Base-by-base conservation (phyloP, 2,888 invertebrate species). In the Folsomia manolachei region DNA sequence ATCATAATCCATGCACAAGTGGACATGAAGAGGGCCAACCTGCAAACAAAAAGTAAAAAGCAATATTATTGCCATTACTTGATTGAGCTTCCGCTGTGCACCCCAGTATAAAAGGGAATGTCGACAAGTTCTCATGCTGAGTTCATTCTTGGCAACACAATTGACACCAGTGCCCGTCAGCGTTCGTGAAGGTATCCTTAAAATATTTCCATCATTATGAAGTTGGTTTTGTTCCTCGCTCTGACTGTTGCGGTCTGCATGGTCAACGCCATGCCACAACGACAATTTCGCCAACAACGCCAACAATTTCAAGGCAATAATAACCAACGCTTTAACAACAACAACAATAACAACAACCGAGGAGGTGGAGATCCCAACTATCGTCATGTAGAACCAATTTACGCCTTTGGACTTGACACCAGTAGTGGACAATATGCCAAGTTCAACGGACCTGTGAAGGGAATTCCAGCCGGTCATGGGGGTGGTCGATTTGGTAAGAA, bases 391-490 rank as follows among this genome's bases (percentile, higher is more conserved):
- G 75, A 67, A 24, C 67, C 67, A 14, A 67, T 67, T 19, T 67
- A 67, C 25, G 53, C 60, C 7, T 69, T 69, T 25, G 75, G 75
- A 53, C 27, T 71, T 62, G 75, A 75, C 60, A 75, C 75, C 18
- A 73, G 72, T 27, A 72, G 69, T 23, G 75, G 75, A 65, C 64
- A 72, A 27, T 71, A 65, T 19, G 69, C 75, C 19, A 75, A 75
- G 60, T 75, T 75, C 26, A 75, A 75, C 62, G 75, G 75, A 65
- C 75, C 75, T 39, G 75, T 75, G 1, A 71, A 71, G 24, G 75
- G 75, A 18, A 27, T 75, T 1, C 75, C 75, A 1, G 71, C 72
- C 25, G 75, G 75, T 21, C 75, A 75, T 21, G 75, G 75, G n/a
- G 75, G 75, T 53, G 75, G 75, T 21, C 27, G 67, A 52, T 75